Base-by-base conservation (phyloP, 2,113 vertebrate genomes). In the Recurvirostra avosetta region DNA sequence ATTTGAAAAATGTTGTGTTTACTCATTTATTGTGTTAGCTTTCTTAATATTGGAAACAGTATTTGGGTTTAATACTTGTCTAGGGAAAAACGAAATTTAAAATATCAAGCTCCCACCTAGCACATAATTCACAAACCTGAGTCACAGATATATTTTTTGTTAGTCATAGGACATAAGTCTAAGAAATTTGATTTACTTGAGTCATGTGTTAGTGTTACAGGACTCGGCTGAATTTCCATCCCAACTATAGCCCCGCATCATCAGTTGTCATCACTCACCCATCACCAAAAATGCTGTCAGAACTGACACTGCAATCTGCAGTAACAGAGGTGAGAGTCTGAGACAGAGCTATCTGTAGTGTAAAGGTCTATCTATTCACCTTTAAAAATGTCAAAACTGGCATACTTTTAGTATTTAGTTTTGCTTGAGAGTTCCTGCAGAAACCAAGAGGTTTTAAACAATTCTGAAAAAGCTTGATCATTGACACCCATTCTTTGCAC, bases 311-410 rank as follows among this genome's bases (percentile, higher is more conserved):
- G 32, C 34, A 90, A 52, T 73, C 58, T 88, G 13, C 61, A 92
- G 34, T 38, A 94, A 50, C 30, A 85, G 36, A 79, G 12, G 13
- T 63, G 30, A 68, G 15, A 62, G 15, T 61, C 53, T 76, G 71
- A 68, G 53, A 29, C 55, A 53, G 38, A 87, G 23, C 19, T 66
- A 25, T 52, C 55, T 71, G n/a, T 41, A 80, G 36, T 8, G 41
- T 53, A 82, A 90, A 88, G 62, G 49, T 78, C 73, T 91, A 56
- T 7, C 14, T 82, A 21, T 36, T 91, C 81, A 90, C 70, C 73
- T 96, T 91, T 88, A 32, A 85, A 89, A 95, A 95, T 90, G 77
- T 92, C 71, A 86, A 26, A 83, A 62, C 45, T 76, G 25, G 8
- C 56, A 75, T 20, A 61, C 6, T 18, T 4, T 53, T 47, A 74